Percentiles rank a stretch among this genome's conserved stretches.
These are phyloP conservation scores for Todiramphus saurophagus DNA, from an alignment of 2,113 vertebrate genomes.

Conservation along the genomic window DNA sequence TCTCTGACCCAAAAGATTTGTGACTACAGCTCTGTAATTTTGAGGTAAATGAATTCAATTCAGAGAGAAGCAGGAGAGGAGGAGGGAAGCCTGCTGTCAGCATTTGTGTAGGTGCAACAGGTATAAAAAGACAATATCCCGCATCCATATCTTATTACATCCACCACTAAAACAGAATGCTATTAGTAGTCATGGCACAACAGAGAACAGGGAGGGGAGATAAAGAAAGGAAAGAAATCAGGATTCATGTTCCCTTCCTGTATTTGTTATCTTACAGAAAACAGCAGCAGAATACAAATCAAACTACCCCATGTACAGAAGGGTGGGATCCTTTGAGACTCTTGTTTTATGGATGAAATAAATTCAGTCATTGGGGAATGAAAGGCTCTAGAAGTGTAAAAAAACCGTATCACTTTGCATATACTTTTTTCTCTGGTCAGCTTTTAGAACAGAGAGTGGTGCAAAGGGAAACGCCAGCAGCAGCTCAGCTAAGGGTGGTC, in stretches of 20 bases:
- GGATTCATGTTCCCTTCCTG: conserved; percentile 62
- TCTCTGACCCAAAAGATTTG: conserved; percentile 26
- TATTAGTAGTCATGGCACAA: conserved; percentile 57
- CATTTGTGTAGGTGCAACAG: neutral
- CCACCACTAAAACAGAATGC: conserved; percentile 22
- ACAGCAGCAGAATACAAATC: conserved; percentile 61
- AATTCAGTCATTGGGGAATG: neutral
- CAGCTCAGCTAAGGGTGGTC: neutral
- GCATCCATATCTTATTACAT: conserved; percentile 44
- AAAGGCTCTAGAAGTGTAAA: neutral
- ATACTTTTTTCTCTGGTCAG: neutral
- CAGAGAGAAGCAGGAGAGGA: neutral
- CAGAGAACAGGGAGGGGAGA: conserved; percentile 33
- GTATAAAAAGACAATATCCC: conserved; percentile 30
- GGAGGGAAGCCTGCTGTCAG: neutral
- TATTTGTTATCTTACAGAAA: conserved; percentile 61
- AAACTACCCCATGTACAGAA: neutral
- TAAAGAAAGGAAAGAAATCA: conserved; percentile 47
- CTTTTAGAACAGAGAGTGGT: neutral
- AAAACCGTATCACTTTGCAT: neutral
- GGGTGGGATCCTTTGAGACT: neutral
- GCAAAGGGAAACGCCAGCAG: neutral
- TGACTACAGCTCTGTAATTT: conserved; percentile 20
- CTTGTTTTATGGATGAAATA: conserved; percentile 15
- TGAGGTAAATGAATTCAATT: conserved; percentile 13